Evolutionary conservation across 2,797 vertebrate species (phyloP).

Genomic region (Onychomys leucogaster): DNA sequence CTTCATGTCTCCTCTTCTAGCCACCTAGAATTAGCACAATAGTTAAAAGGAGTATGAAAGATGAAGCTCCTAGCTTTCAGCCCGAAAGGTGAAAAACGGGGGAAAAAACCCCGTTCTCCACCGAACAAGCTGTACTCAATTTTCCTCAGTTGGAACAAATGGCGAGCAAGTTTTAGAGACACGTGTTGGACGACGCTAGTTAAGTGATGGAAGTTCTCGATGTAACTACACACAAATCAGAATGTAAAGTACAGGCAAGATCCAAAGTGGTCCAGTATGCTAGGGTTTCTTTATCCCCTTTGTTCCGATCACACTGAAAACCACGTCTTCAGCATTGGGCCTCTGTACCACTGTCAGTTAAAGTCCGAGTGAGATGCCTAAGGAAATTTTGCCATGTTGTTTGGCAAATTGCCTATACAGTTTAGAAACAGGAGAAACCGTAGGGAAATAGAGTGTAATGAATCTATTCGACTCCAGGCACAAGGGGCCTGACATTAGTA

Average conservation of each 20-base stretch:
- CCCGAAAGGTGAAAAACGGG: constrained; percentile 23
- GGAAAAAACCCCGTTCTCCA: not conserved
- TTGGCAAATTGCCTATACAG: not conserved
- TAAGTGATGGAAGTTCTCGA: not conserved
- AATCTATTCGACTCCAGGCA: constrained; percentile 89
- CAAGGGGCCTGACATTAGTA: constrained; percentile 86
- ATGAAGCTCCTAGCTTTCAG: constrained; percentile 57
- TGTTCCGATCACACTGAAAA: constrained; percentile 48
- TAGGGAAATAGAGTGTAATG: constrained; percentile 81
- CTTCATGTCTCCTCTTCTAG: constrained; percentile 39
- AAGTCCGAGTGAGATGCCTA: not conserved
- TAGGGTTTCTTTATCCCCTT: constrained; percentile 25
- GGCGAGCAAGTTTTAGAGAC: constrained; percentile 57
- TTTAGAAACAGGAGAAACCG: constrained; percentile 75
- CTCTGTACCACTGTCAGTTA: not conserved
- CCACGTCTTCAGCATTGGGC: constrained; percentile 37
- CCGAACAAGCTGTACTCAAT: not conserved
- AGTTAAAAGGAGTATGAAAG: constrained; percentile 46
- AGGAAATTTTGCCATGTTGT: constrained; percentile 19
- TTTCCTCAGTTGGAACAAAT: constrained; percentile 53
- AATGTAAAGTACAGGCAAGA: constrained; percentile 35
- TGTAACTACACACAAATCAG: not conserved
- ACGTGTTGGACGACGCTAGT: constrained; percentile 12
- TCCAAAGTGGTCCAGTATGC: not conserved
- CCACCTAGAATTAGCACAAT: constrained; percentile 32